Evolutionary conservation across 2,113 vertebrate genomes (phyloP).

Genomic region (Okapia johnstoni): DNA sequence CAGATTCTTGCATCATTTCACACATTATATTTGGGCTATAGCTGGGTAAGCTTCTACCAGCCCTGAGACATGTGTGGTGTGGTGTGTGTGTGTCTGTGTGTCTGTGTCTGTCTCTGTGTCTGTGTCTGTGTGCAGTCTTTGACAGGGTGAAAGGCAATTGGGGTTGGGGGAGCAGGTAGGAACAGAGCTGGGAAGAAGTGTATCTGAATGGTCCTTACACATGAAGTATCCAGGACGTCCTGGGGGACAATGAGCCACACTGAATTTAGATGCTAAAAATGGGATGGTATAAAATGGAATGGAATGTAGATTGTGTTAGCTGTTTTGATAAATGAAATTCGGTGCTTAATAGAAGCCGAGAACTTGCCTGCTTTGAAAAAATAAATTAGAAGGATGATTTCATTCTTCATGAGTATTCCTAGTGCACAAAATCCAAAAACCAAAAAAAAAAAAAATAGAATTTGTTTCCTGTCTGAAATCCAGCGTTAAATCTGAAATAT

Average conservation of each 20-base stretch:
- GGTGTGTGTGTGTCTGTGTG: neutral
- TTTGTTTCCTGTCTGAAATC: slow-evolving; percentile 17
- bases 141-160: neutral
- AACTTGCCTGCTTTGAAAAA: slow-evolving; percentile 19
- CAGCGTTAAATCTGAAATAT: slow-evolving; percentile 43
- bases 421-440: neutral
- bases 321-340: slow-evolving; percentile 7
- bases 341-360: neutral
- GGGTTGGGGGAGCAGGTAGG: neutral
- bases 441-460: neutral
- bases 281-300: neutral
- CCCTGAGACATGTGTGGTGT: neutral
- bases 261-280: neutral
- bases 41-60: neutral
- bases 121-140: slow-evolving; percentile 4
- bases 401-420: neutral
- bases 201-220: neutral
- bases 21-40: neutral
- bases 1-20: neutral
- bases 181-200: neutral
- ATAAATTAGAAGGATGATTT: slow-evolving; percentile 34
- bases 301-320: neutral
- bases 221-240: neutral
- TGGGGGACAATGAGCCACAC: neutral
- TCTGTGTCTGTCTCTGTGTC: neutral